These are phyloP conservation scores for Synanthedon vespiformis DNA, from an alignment of 2,888 invertebrate species.

Conservation along the genomic window DNA sequence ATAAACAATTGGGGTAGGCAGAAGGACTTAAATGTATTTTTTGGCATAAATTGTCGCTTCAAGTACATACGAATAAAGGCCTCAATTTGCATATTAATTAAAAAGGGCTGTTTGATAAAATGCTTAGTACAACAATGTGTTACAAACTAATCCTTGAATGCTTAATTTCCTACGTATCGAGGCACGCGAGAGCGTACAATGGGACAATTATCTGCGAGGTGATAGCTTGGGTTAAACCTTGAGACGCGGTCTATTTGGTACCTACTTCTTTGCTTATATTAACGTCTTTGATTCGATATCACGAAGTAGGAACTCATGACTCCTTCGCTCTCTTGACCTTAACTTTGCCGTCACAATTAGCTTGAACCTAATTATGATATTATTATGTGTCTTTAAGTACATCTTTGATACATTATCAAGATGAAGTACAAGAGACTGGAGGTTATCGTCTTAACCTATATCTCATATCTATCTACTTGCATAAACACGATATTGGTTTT, in stretches of 20 bases:
- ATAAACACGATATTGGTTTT: background rate
- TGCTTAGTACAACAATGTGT: background rate
- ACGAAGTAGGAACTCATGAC: background rate
- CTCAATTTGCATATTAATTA: no score
- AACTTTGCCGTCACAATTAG: background rate
- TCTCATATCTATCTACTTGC: background rate
- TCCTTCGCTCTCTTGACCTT: background rate
- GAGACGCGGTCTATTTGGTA: background rate
- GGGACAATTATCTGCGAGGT: conserved; percentile 11
- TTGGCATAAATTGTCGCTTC: no score
- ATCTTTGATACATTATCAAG: no score
- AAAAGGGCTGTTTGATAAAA: no score
- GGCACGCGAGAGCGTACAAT: conserved; percentile 15
- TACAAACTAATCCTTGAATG: conserved; percentile 14
- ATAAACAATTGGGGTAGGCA: no score
- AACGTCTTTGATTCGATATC: background rate
- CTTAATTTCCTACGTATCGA: conserved; percentile 17
- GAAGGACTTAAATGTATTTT: no score
- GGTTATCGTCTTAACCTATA: background rate
- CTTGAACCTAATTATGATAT: no score
- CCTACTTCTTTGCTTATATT: background rate
- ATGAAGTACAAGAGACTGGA: background rate
- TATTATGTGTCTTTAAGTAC: no score
- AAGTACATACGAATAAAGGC: no score
- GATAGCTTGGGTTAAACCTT: conserved; percentile 5